Conservation (phyloP, 2,888 invertebrate species). For the Drosophila recens region DNA sequence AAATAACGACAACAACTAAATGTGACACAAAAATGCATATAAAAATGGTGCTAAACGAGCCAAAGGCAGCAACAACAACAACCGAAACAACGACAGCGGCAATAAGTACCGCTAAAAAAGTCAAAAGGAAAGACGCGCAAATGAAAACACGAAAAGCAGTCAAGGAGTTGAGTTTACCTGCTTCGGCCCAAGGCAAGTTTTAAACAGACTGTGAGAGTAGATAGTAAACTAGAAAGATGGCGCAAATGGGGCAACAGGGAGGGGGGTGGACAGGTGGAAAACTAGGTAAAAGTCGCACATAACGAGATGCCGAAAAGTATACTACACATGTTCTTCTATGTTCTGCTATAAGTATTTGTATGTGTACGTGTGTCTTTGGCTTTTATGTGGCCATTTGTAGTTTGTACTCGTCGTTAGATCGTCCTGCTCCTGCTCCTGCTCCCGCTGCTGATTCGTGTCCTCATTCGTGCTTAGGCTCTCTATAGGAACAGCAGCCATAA, state of each 20-base stretch:
- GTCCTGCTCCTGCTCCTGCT: constrained; percentile 13
- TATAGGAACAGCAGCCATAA: constrained; percentile 53
- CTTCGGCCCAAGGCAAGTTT: constrained; percentile 11
- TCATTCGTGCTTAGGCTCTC: constrained; percentile 48
- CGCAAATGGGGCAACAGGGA: neutral
- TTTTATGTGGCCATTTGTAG: constrained; percentile 74
- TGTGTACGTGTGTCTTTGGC: constrained; percentile 28
- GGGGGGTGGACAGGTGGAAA: constrained; percentile 30
- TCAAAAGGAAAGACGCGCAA: constrained; percentile 41
- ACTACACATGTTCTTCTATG: constrained; percentile 38
- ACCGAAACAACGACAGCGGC: neutral
- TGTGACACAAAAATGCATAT: constrained; percentile 70
- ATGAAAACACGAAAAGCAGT: constrained; percentile 44
- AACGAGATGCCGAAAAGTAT: constrained; percentile 60
- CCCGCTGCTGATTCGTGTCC: neutral
- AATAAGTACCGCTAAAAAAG: constrained; percentile 19
- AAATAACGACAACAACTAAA: constrained; percentile 69
- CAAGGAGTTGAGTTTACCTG: constrained; percentile 13
- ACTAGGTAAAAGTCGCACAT: constrained; percentile 64
- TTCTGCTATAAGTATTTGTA: constrained; percentile 11
- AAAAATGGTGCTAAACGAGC: constrained; percentile 56
- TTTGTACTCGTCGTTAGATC: constrained; percentile 51
- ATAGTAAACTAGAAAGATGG: neutral
- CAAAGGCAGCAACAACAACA: constrained; percentile 25
- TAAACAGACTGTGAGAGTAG: constrained; percentile 18